Base-by-base conservation (phyloP, 2,888 invertebrate species). In the Palloptera scutellata region DNA sequence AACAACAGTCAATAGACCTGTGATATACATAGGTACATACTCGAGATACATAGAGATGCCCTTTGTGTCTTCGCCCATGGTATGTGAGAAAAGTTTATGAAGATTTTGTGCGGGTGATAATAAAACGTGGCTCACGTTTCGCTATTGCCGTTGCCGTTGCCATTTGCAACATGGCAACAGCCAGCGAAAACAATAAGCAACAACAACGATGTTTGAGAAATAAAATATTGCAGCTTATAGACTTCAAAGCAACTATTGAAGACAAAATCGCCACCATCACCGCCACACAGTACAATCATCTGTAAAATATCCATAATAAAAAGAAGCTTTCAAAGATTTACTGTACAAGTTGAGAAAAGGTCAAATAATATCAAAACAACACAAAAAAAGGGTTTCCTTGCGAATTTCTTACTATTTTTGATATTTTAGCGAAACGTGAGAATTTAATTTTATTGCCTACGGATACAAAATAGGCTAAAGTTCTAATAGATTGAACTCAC, bases 91-190 rank as follows among this genome's bases (percentile, higher is more conserved):
- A 66, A 66, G 66, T 55, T 66, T 54, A 20, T 15, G 55, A 48
- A 69, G 72, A 72, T 73, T 69, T 70, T 68, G 71, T 69, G 73
- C 67, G 72, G 73, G 72, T 68, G 73, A 73, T 73, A 59, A 68
- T 53, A 69, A 54, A 69, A 58, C 60, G 48, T 57, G 53, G 63
- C 60, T 64, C 66, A 68, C 61, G 69, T 69, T 73, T 73, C 70
- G 69, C 70, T 70, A 67, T 72, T 72, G 70, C 68, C 68, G 69
- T 69, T 69, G 69, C 69, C 71, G 67, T 30, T 30, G 30, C 69
- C 68, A 70, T 55, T 67, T 41, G 54, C 71, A 70, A 61, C 48
- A 61, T n/a, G n/a, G 52, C 68, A 64, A 58, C 66, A 60, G 58
- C 66, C 55, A 57, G 13, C 13, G 45, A 57, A 48, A 40, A 48